A percentile compares a stretch with the other conserved stretches of the same genome.
Evolutionary conservation across 2,888 invertebrate species (phyloP).

Genomic region (Entomobrya proxima): DNA sequence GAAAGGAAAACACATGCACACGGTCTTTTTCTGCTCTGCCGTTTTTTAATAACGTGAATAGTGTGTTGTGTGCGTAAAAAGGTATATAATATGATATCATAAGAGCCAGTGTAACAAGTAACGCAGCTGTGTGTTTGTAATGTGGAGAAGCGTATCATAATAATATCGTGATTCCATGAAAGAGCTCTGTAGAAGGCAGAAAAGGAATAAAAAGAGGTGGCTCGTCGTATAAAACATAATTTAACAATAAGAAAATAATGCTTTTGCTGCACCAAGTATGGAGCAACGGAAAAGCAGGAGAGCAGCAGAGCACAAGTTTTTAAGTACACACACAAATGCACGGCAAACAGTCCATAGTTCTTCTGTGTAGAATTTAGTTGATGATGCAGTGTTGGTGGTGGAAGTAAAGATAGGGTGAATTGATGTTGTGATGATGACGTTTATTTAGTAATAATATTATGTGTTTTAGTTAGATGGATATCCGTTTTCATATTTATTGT

Average conservation of each 20-base stretch:
- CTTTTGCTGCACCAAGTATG: neutral
- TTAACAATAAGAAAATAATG: slow-evolving; percentile 23
- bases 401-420: neutral
- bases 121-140: neutral
- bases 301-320: slow-evolving; percentile 3
- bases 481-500: slow-evolving; percentile 55
- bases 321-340: neutral
- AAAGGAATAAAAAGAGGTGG: slow-evolving; percentile 32
- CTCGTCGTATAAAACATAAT: neutral
- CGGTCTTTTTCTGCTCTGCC: slow-evolving; percentile 26
- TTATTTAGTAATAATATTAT: slow-evolving; percentile 40
- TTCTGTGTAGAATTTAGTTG: neutral
- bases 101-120: neutral
- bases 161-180: slow-evolving; percentile 39
- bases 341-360: neutral
- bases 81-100: slow-evolving; percentile 21
- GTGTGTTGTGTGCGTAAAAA: slow-evolving; percentile 5
- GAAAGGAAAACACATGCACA: slow-evolving; percentile 24
- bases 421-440: slow-evolving; percentile 51
- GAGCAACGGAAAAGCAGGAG: neutral
- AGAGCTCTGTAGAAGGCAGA: neutral
- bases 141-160: slow-evolving; percentile 28
- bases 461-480: slow-evolving; percentile 60
- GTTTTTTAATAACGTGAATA: slow-evolving; percentile 25
- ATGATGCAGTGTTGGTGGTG: neutral